These are phyloP conservation scores for Campoplex nolae DNA, from an alignment of 2,888 invertebrate species.

Conservation along the genomic window DNA sequence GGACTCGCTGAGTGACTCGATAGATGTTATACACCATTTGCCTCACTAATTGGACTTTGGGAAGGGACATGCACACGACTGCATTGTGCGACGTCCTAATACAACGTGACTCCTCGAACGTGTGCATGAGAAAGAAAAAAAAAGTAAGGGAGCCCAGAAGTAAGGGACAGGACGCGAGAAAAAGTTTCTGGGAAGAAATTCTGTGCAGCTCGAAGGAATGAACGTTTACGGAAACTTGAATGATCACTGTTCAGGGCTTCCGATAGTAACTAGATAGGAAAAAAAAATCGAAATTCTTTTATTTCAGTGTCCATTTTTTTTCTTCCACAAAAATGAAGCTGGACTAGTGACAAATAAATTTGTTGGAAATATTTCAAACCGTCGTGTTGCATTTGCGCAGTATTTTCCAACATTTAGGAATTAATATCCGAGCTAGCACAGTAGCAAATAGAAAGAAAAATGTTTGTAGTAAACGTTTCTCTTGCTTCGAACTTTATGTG, in stretches of 20 bases:
- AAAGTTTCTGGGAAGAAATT: background rate
- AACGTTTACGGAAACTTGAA: background rate
- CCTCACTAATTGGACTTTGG: constrained; percentile 63
- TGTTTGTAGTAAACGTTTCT: background rate
- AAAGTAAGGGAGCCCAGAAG: constrained; percentile 5
- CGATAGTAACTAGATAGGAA: background rate
- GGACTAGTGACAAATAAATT: background rate
- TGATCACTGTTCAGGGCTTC: background rate
- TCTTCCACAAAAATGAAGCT: background rate
- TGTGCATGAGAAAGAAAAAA: background rate
- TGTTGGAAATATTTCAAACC: background rate
- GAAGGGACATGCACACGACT: constrained; percentile 42
- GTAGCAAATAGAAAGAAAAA: background rate
- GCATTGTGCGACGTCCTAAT: constrained; percentile 31
- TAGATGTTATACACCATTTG: constrained; percentile 56
- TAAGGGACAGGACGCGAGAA: constrained; percentile 8
- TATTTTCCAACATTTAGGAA: background rate
- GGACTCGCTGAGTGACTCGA: constrained; percentile 37
- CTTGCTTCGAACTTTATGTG: background rate
- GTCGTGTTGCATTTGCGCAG: background rate
- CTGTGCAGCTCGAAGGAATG: background rate
- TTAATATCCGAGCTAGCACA: background rate
- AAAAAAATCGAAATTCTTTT: background rate
- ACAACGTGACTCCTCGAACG: constrained; percentile 23
- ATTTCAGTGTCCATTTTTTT: background rate